Conservation (phyloP, 2,113 vertebrate species). For the Eudyptes chrysolophus region DNA sequence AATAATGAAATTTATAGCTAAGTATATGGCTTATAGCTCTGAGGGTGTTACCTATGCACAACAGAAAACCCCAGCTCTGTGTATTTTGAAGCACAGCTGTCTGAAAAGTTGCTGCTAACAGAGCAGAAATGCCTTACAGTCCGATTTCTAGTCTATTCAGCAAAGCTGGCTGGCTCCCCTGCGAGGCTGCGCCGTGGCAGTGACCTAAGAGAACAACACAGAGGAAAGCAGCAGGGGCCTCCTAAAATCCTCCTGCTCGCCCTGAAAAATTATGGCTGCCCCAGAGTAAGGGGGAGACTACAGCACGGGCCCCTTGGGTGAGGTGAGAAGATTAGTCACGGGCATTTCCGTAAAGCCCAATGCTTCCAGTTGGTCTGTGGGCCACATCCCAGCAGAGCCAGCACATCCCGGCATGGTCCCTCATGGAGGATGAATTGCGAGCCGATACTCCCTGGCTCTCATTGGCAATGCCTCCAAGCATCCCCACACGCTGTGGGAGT, state of each 20-base stretch:
- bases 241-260: neutral
- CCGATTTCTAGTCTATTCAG: neutral
- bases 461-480: neutral
- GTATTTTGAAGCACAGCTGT: neutral
- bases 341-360: neutral
- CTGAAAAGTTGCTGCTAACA: neutral
- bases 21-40: neutral
- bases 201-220: neutral
- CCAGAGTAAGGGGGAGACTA: neutral
- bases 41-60: neutral
- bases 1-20: neutral
- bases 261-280: neutral
- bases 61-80: neutral
- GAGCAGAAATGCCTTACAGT: neutral
- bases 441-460: neutral
- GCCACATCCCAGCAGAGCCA: neutral
- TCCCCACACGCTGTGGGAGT: neutral
- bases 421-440: neutral
- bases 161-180: neutral
- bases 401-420: fast-evolving
- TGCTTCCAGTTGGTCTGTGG: neutral
- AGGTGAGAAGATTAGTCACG: neutral
- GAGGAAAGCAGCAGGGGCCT: neutral
- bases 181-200: fast-evolving
- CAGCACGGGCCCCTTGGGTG: neutral